Evolutionary conservation across 2,797 vertebrate species (phyloP), one percentile per base, ranked within the genome.

Genomic region (Falco novaeseelandiae): DNA sequence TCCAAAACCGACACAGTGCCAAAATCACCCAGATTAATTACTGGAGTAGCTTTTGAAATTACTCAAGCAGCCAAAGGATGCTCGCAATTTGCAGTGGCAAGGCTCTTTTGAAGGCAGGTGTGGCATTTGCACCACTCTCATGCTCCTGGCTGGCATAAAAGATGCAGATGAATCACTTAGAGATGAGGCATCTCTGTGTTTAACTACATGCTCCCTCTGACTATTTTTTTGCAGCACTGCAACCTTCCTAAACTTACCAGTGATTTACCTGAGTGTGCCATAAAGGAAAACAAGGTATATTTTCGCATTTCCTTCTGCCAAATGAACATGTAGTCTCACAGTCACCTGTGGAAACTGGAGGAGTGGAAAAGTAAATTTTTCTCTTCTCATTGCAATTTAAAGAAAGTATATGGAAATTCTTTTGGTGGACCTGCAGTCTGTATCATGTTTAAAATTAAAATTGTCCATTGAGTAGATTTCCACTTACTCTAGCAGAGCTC

Each of bases 401-500:
- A 88, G 93, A 88, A 92, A 71, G 81, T 80, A 36, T 44, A n/a
- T 38, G 81, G 90, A 93, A 93, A 95, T 59, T 89, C 46, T 88
- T 94, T 83, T 69, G 78, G 71, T 84, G 40, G 78, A 73, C 80
- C 78, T 61, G 55, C 59, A 92, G 57, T 74, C 91, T 91, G 42
- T 54, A 62, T 65, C 90, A 79, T 89, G 93, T 93, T 96, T 93
- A 36, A 96, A 95, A 93, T 95, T 91, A 62, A 92, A 95, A 94
- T 93, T 59, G 62, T 83, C 90, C 89, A 87, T 89, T 93, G 87
- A 95, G 76, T 89, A 91, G 48, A 71, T 96, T 96, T 97, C 95
- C 84, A 95, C 91, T 91, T 87, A 71, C 44, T 87, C 38, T 84
- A 83, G 74, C 90, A 96, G 80, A 95, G 69, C 78, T 92, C 84